Percentiles rank a stretch among this genome's conserved stretches.
These are phyloP conservation scores for Cavia porcellus DNA, from an alignment of 2,113 vertebrate species.

Conservation along the genomic window DNA sequence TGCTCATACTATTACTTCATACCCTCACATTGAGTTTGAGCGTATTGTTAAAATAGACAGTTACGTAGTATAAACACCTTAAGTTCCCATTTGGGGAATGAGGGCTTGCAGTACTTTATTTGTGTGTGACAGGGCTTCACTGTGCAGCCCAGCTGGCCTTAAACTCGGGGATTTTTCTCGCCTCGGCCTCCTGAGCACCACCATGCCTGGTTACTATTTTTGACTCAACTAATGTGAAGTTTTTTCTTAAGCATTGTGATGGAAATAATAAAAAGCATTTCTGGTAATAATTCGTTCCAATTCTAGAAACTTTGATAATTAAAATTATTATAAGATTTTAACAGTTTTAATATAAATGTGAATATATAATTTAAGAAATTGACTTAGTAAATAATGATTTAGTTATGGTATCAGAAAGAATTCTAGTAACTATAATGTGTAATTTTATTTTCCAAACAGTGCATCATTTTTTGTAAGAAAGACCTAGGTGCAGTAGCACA, in stretches of 20 bases:
- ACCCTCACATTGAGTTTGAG: neutral
- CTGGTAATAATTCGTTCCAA: neutral
- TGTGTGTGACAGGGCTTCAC: neutral
- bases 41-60: neutral
- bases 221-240: neutral
- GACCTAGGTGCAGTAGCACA: neutral
- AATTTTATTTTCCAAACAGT: neutral
- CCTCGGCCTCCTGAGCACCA: neutral
- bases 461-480: neutral
- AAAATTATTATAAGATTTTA: conserved; percentile 25
- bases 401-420: neutral
- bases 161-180: neutral
- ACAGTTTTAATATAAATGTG: conserved; percentile 5
- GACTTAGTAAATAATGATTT: conserved; percentile 51
- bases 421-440: neutral
- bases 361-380: conserved; percentile 43
- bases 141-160: neutral
- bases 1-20: neutral
- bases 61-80: neutral
- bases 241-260: neutral
- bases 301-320: conserved; percentile 35
- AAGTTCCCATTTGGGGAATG: neutral
- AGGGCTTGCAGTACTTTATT: neutral
- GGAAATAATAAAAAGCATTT: neutral
- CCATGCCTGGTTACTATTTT: neutral